phyloP scores from a whole-genome alignment of 23 tunicate genomes.

The Phallusia fumigata region DNA sequence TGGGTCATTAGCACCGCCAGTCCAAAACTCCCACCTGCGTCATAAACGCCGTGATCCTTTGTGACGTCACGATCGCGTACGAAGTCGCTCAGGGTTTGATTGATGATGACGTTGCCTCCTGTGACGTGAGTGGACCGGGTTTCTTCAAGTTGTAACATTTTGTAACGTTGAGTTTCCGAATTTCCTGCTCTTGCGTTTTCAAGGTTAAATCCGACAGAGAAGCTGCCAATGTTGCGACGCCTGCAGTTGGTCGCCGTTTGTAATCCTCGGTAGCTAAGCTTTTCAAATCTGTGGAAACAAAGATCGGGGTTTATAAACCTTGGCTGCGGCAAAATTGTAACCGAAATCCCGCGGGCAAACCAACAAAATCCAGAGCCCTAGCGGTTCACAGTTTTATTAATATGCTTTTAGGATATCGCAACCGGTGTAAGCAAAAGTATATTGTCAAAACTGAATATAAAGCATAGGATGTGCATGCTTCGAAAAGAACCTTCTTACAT shows the following conservation, averaged over 20 bases:
- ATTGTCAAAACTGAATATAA: too few species aligned
- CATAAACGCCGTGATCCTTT: not conserved
- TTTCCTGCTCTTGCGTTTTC: not conserved
- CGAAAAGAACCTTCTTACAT: too few species aligned
- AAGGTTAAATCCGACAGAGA: not conserved
- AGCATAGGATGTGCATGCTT: too few species aligned
- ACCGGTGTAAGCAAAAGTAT: too few species aligned
- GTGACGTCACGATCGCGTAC: conserved; percentile 24
- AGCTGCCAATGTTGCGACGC: conserved; percentile 3
- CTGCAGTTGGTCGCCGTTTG: conserved; percentile 5
- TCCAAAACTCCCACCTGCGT: conserved; percentile 10
- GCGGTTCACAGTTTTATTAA: too few species aligned
- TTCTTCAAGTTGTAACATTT: conserved; percentile 23
- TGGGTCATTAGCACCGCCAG: conserved; percentile 6
- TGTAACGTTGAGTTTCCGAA: not conserved
- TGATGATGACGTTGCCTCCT: conserved; percentile 21
- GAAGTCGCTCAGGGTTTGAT: conserved; percentile 19
- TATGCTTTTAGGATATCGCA: too few species aligned
- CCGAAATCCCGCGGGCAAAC: too few species aligned
- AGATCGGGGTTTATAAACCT: too few species aligned
- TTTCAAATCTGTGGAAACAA: not conserved
- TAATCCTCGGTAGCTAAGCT: not conserved
- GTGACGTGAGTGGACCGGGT: conserved; percentile 5
- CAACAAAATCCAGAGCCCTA: too few species aligned
- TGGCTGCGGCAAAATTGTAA: too few species aligned